phyloP scores from a whole-genome alignment of 2,888 invertebrate species.

The Argynnis bischoffii region DNA sequence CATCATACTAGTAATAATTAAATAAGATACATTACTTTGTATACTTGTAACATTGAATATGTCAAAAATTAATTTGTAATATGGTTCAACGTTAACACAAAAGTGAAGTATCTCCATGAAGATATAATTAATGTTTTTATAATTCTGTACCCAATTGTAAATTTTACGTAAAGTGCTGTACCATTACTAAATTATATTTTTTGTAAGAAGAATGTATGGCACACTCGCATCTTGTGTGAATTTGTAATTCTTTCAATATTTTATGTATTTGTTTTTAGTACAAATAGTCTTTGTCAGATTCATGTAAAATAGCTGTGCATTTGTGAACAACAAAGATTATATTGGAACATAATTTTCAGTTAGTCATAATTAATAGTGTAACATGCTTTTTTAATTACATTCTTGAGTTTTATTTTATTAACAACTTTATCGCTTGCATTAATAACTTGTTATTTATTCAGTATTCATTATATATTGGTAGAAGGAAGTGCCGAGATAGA shows the following conservation, averaged over 20 bases:
- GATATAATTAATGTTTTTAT: not conserved
- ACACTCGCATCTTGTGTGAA: not conserved
- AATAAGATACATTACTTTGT: not conserved
- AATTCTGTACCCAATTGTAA: too few relatives aligned
- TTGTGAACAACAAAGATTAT: slow-evolving; percentile 56
- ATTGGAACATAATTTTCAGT: slow-evolving; percentile 67
- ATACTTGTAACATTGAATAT: too few relatives aligned
- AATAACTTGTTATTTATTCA: not conserved
- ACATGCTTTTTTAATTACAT: slow-evolving; percentile 74
- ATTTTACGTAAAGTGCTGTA: slow-evolving; percentile 6
- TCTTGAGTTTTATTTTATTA: slow-evolving; percentile 57
- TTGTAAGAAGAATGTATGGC: not conserved
- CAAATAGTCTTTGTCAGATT: slow-evolving; percentile 44
- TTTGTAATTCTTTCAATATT: slow-evolving; percentile 13
- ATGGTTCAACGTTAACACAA: not conserved
- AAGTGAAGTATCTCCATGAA: not conserved
- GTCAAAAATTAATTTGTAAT: too few relatives aligned
- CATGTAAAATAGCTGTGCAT: slow-evolving; percentile 71
- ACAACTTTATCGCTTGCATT: slow-evolving; percentile 20
- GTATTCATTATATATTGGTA: not conserved
- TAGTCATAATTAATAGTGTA: slow-evolving; percentile 71
- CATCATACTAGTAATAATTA: slow-evolving; percentile 34
- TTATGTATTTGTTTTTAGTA: slow-evolving; percentile 11
- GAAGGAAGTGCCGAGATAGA: not conserved
- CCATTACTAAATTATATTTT: slow-evolving; percentile 10